These are phyloP conservation scores for Corydoras maculifer DNA, from an alignment of 2,113 vertebrate genomes.

Conservation along the genomic window DNA sequence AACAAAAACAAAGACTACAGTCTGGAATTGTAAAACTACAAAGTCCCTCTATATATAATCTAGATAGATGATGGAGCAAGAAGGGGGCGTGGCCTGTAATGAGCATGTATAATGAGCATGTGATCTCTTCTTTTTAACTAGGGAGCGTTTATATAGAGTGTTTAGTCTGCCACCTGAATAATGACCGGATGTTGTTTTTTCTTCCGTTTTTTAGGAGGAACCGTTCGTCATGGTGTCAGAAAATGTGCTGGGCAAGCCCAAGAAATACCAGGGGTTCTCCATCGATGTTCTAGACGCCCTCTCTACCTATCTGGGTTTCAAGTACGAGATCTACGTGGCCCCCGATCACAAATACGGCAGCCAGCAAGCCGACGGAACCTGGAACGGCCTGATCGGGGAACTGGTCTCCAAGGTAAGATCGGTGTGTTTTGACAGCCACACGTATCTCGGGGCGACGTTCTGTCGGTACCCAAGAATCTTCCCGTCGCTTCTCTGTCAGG, in stretches of 20 bases:
- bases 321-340: conserved; percentile 94
- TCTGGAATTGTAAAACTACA: too few species aligned
- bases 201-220: conserved; percentile 77
- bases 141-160: too few species aligned
- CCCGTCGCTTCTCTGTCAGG: conserved; percentile 1
- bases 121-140: too few species aligned
- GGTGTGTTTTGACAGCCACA: not conserved
- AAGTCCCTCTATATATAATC: too few species aligned
- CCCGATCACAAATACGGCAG: conserved; percentile 95
- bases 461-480: too few species aligned
- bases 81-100: too few species aligned
- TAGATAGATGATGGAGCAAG: too few species aligned
- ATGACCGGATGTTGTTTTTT: conserved; percentile 13
- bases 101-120: too few species aligned
- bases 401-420: conserved; percentile 88
- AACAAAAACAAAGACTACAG: too few species aligned
- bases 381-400: conserved; percentile 95
- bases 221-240: conserved; percentile 99
- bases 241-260: conserved; percentile 94
- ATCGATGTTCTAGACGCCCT: conserved; percentile 94
- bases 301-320: conserved; percentile 92
- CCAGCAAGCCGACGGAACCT: conserved; percentile 84
- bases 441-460: not conserved
- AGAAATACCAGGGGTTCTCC: conserved; percentile 96
- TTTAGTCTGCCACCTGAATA: too few species aligned